A percentile compares a stretch with the other conserved stretches of the same genome.
These are phyloP conservation scores for Urocynchramus pylzowi DNA, from an alignment of 2,113 vertebrate genomes.

Conservation along the genomic window DNA sequence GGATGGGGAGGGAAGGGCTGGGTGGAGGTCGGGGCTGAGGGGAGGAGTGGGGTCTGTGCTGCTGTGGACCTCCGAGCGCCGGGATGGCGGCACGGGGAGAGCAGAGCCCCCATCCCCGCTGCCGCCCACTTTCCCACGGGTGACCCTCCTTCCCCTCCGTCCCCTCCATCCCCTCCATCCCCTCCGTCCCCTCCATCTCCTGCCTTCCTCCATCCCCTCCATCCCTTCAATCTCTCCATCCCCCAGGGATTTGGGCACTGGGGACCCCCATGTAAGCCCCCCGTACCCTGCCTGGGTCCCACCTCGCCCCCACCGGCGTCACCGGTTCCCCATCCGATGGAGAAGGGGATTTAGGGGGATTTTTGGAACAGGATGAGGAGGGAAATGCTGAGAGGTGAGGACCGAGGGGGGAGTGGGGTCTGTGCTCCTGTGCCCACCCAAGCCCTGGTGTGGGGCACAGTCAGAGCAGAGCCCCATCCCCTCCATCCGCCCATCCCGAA, in stretches of 20 bases:
- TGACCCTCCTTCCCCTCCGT: neutral
- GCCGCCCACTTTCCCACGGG: neutral
- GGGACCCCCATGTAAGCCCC: neutral
- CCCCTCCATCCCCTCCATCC: too few relatives aligned
- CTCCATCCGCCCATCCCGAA: neutral
- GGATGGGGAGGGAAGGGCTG: neutral
- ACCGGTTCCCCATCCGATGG: neutral
- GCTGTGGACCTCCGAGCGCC: accelerated
- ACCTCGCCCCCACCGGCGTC: neutral
- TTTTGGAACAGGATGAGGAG: neutral
- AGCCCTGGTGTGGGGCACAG: accelerated
- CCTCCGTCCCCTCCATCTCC: neutral
- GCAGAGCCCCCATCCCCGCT: neutral
- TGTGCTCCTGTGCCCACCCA: neutral
- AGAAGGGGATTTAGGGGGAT: neutral
- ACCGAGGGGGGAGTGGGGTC: neutral
- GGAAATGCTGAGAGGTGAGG: neutral
- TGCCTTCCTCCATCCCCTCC: too few relatives aligned
- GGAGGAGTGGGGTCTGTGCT: neutral
- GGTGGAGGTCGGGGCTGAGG: neutral
- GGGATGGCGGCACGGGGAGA: neutral
- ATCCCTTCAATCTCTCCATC: neutral
- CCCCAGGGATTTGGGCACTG: neutral
- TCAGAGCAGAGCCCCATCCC: neutral
- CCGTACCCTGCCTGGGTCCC: neutral